phyloP scores from a whole-genome alignment of 2,113 vertebrate genomes.

The Tenrec ecaudatus region DNA sequence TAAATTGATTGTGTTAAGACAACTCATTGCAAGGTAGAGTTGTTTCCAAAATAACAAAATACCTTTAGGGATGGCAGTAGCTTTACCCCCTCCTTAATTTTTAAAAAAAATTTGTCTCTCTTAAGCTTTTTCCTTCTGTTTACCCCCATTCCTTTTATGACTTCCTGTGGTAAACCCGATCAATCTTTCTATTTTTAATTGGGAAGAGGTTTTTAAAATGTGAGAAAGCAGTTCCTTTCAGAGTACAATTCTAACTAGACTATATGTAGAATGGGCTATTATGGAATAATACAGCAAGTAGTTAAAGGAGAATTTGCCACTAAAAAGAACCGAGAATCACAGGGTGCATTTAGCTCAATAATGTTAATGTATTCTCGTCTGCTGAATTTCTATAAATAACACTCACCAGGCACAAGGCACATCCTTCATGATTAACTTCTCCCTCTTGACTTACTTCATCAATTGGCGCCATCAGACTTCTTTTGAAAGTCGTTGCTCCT shows the following conservation, averaged over 20 bases:
- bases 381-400: conserved; percentile 75
- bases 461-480: conserved; percentile 51
- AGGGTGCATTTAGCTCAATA: conserved; percentile 57
- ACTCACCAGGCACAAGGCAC: conserved; percentile 46
- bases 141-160: neutral
- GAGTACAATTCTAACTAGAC: conserved; percentile 40
- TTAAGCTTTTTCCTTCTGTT: neutral
- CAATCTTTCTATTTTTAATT: neutral
- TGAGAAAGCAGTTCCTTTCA: conserved; percentile 32
- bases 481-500: conserved; percentile 59
- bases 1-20: neutral
- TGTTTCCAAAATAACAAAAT: neutral
- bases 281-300: conserved; percentile 34
- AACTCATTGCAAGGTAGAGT: neutral
- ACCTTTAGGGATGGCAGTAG: neutral
- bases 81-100: neutral
- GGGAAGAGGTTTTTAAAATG: neutral
- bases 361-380: conserved; percentile 76
- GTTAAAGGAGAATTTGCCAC: conserved; percentile 47
- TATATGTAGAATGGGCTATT: conserved; percentile 36
- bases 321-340: conserved; percentile 52
- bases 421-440: conserved; percentile 73
- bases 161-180: conserved; percentile 13
- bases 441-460: conserved; percentile 74
- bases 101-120: neutral